Conservation (phyloP, 2,888 invertebrate genomes). For the Hipparchia semele region DNA sequence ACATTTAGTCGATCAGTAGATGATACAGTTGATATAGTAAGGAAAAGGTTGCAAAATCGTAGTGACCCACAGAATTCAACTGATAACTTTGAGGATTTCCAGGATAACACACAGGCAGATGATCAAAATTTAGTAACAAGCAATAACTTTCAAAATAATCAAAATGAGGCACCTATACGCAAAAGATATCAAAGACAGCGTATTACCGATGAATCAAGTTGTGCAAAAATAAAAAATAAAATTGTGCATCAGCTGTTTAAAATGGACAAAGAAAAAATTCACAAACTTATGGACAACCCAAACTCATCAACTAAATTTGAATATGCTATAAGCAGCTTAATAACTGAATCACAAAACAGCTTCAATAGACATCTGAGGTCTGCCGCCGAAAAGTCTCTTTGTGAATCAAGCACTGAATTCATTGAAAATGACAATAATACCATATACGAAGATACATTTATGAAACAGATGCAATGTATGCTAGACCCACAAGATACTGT, state of each 20-base stretch:
- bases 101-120: conserved; percentile 43
- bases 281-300: conserved; percentile 77
- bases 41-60: conserved; percentile 65
- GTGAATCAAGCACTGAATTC: conserved; percentile 70
- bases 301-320: conserved; percentile 79
- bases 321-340: conserved; percentile 76
- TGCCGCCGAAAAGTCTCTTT: conserved; percentile 75
- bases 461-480: conserved; percentile 86
- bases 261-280: conserved; percentile 78
- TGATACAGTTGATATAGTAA: conserved; percentile 74
- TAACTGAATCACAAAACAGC: conserved; percentile 78
- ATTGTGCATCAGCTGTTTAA: conserved; percentile 78
- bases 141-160: conserved; percentile 42
- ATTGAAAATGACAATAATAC: conserved; percentile 84
- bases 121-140: conserved; percentile 46
- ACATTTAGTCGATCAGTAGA: conserved; percentile 71
- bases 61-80: conserved; percentile 55
- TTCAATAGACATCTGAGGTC: conserved; percentile 72
- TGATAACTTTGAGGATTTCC: conserved; percentile 44
- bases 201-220: conserved; percentile 57
- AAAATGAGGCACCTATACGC: conserved; percentile 57
- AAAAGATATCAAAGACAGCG: conserved; percentile 56
- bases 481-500: conserved; percentile 83
- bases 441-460: conserved; percentile 88
- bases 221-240: conserved; percentile 75